Conservation (phyloP, 2,797 vertebrate species). For the Malacoctenus gilli region DNA sequence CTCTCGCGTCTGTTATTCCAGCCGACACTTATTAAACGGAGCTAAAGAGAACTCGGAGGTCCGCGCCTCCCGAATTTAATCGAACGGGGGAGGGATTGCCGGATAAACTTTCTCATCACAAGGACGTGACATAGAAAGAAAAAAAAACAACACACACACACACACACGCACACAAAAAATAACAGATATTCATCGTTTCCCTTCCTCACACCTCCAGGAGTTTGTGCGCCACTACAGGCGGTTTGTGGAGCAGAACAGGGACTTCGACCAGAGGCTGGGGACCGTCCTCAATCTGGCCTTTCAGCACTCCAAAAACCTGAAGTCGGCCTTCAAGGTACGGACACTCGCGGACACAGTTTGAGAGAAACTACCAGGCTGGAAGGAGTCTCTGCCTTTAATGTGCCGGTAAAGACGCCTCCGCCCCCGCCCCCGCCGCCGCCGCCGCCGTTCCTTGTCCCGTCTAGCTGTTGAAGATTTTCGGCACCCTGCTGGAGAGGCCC, state of each 20-base stretch:
- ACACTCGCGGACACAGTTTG: too few species aligned
- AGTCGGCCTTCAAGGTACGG: conserved; percentile 83
- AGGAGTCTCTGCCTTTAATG: too few species aligned
- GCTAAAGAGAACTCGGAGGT: conserved; percentile 5
- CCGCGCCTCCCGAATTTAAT: conserved; percentile 19
- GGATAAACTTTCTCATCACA: conserved; percentile 12
- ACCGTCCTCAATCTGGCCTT: conserved; percentile 86
- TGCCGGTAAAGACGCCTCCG: too few species aligned
- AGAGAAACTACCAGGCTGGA: too few species aligned
- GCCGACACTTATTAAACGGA: conserved; percentile 30
- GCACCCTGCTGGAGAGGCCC: conserved; percentile 79
- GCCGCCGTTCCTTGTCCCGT: conserved; percentile 20
- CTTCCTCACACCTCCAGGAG: conserved; percentile 61
- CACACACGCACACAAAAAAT: too few species aligned
- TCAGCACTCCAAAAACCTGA: conserved; percentile 82
- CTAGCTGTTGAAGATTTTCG: conserved; percentile 80
- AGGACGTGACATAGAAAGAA: neutral
- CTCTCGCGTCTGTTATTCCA: conserved; percentile 29
- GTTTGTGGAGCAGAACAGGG: conserved; percentile 83
- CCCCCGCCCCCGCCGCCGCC: too few species aligned
- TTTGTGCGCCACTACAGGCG: conserved; percentile 78
- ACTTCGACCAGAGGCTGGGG: conserved; percentile 85
- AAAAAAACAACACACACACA: too few species aligned
- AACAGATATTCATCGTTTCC: neutral
- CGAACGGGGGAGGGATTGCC: conserved; percentile 20